Percentiles rank a stretch among this genome's conserved stretches.
These are phyloP conservation scores for Prionailurus viverrinus DNA, from an alignment of 2,113 vertebrate genomes.

Conservation along the genomic window DNA sequence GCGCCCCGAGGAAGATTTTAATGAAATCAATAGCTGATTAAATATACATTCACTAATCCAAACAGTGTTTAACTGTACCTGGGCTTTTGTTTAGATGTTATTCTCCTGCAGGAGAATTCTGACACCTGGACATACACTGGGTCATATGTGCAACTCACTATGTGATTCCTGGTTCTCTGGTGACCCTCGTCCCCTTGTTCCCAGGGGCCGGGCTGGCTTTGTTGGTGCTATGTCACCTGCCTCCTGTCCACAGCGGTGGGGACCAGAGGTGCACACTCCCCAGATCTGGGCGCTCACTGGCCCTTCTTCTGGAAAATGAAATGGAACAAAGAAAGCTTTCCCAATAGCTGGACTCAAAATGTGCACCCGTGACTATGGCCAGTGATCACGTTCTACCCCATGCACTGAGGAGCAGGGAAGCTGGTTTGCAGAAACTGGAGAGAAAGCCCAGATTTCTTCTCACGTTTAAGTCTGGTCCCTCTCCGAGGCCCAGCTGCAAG, in stretches of 20 bases:
- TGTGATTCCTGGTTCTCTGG: background rate
- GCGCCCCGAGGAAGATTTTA: background rate
- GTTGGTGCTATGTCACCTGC: background rate
- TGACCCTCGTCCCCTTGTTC: background rate
- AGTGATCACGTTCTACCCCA: fast-evolving
- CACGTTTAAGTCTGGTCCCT: too few species aligned
- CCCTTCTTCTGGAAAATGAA: background rate
- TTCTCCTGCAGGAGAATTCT: background rate
- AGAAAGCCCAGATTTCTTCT: background rate
- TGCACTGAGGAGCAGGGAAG: background rate
- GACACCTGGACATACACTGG: background rate
- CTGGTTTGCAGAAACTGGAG: background rate
- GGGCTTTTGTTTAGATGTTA: background rate
- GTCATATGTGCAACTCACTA: background rate
- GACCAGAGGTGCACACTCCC: background rate
- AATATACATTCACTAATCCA: background rate
- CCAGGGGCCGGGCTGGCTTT: background rate
- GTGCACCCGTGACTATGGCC: background rate
- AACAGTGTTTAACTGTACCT: background rate
- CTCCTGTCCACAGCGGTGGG: background rate
- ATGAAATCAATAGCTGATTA: background rate
- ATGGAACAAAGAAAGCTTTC: background rate
- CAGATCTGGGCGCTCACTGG: background rate
- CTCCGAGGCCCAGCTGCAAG: background rate
- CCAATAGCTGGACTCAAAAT: background rate